A percentile compares a stretch with the other conserved stretches of the same genome.
Conservation (phyloP, 35 echinoderm and acorn worm genomes). For the Diadema setosum region DNA sequence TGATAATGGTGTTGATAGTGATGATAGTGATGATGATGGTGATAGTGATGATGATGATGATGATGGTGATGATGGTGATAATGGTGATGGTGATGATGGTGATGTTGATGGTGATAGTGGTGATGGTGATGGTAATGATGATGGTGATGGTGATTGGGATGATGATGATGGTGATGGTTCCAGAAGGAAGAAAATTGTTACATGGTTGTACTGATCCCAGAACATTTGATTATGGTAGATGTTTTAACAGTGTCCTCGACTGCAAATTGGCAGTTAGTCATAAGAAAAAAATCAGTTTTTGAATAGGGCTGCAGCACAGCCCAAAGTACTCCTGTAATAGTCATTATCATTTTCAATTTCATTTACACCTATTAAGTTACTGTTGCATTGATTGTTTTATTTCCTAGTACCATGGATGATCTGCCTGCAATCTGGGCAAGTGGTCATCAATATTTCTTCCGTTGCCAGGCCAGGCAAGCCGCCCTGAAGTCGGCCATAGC, state of each 20-base stretch:
- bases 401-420: not conserved
- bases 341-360: not conserved
- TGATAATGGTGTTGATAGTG: too few relatives aligned
- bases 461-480: constrained; percentile 53
- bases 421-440: not conserved
- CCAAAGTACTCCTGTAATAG: too few relatives aligned
- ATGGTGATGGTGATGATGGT: not conserved
- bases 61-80: too few relatives aligned
- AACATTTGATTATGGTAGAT: too few relatives aligned
- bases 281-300: too few relatives aligned
- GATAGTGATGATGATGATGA: not conserved
- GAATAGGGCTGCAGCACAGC: too few relatives aligned
- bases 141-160: not conserved
- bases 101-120: not conserved
- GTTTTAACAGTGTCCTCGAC: too few relatives aligned
- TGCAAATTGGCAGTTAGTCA: too few relatives aligned
- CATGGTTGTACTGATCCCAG: too few relatives aligned
- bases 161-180: not conserved
- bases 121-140: not conserved
- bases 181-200: not conserved
- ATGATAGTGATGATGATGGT: too few relatives aligned
- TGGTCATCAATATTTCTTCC: constrained; percentile 56
- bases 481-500: constrained; percentile 45
- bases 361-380: too few relatives aligned
- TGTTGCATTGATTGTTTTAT: not conserved